phyloP scores from a whole-genome alignment of 1,140 invertebrate species.

The Drosophila murphyi region DNA sequence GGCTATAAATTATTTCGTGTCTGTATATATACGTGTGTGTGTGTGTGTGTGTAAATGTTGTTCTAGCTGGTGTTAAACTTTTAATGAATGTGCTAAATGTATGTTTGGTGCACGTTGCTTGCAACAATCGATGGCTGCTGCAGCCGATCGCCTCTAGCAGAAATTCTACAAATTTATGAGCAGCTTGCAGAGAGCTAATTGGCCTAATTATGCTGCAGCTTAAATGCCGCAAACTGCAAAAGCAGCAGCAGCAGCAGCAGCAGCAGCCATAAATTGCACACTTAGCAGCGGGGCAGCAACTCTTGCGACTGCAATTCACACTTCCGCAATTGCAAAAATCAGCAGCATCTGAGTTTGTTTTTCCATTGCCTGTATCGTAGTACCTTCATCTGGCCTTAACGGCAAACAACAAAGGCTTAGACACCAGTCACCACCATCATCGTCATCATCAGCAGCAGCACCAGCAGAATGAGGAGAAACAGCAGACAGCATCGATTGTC shows the following conservation, averaged over 20 bases:
- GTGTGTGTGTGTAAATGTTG: constrained; percentile 1
- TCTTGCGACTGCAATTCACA: constrained; percentile 63
- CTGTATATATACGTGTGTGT: not conserved
- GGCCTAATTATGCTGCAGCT: constrained; percentile 73
- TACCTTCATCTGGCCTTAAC: constrained; percentile 41
- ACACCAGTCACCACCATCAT: not conserved
- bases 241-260: constrained; percentile 5
- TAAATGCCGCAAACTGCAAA: constrained; percentile 31
- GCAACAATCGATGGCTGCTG: constrained; percentile 26
- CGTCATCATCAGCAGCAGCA: no score
- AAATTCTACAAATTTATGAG: constrained; percentile 77
- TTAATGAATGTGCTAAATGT: constrained; percentile 71
- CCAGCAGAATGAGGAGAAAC: no score
- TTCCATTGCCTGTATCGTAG: constrained; percentile 3
- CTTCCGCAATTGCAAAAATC: constrained; percentile 66
- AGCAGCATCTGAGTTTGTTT: constrained; percentile 34
- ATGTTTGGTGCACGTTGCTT: not conserved
- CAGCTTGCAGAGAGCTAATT: constrained; percentile 69
- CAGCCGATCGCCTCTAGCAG: constrained; percentile 16
- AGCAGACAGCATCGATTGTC: constrained; percentile 51
- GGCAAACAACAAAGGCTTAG: constrained; percentile 75
- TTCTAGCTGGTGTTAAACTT: constrained; percentile 42
- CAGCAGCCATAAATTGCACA: constrained; percentile 43
- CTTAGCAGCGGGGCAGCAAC: constrained; percentile 16
- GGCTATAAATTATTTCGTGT: constrained; percentile 52